Conservation (phyloP, 2,113 vertebrate species). For the Cebidichthys violaceus region DNA sequence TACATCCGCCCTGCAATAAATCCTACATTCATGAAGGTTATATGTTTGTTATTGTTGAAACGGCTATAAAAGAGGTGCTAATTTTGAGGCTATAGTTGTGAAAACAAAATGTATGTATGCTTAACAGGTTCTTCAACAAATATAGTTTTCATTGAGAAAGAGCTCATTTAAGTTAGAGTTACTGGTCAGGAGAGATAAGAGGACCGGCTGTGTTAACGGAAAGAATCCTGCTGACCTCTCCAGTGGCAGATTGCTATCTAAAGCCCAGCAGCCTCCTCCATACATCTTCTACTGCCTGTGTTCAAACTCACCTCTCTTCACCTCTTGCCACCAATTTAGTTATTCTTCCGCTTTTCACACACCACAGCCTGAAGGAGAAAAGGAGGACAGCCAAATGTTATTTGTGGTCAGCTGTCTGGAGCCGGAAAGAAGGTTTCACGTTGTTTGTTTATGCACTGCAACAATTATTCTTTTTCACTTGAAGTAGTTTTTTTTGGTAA, state of each 20-base stretch:
- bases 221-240: conserved; percentile 50
- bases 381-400: conserved; percentile 8
- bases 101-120: neutral
- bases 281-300: conserved; percentile 48
- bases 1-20: neutral
- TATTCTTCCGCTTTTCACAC: conserved; percentile 36
- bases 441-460: conserved; percentile 34
- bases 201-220: conserved; percentile 41
- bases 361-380: conserved; percentile 34
- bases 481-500: neutral
- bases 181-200: conserved; percentile 18
- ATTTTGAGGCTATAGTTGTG: neutral
- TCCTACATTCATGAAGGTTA: neutral
- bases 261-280: conserved; percentile 30
- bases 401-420: conserved; percentile 33
- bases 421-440: neutral
- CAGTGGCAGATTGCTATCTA: conserved; percentile 60
- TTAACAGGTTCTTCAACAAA: neutral
- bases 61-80: conserved; percentile 12
- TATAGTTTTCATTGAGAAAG: neutral
- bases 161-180: neutral
- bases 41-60: neutral
- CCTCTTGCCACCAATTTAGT: conserved; percentile 20
- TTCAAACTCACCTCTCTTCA: conserved; percentile 39
- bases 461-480: neutral